These are phyloP conservation scores for Drosophila funebris DNA, from an alignment of 1,140 invertebrate species.

Conservation along the genomic window DNA sequence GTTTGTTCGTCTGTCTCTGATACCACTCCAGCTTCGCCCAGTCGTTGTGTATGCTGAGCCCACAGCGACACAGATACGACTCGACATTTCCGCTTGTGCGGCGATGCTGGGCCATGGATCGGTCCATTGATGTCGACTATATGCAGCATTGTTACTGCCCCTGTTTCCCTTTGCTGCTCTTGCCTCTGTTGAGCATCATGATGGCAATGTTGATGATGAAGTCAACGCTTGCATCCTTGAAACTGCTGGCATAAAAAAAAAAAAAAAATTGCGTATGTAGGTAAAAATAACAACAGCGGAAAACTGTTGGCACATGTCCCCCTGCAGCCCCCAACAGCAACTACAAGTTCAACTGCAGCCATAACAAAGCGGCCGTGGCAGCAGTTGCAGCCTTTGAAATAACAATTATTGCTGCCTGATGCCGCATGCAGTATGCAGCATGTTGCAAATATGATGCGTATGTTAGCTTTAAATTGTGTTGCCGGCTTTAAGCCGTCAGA, in stretches of 20 bases:
- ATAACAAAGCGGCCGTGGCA: constrained; percentile 24
- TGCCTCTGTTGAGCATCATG: constrained; percentile 14
- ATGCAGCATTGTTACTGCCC: not conserved
- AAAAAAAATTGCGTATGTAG: constrained; percentile 64
- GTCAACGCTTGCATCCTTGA: constrained; percentile 52
- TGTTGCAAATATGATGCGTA: constrained; percentile 14
- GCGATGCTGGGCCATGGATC: constrained; percentile 43
- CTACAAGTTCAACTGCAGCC: constrained; percentile 27
- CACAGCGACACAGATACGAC: constrained; percentile 72
- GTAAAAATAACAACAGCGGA: constrained; percentile 71
- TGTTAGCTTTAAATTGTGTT: constrained; percentile 33
- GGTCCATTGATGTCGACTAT: constrained; percentile 67
- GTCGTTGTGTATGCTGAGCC: constrained; percentile 22
- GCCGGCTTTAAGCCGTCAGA: constrained; percentile 44
- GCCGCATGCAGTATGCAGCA: constrained; percentile 8
- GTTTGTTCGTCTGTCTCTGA: constrained; percentile 48
- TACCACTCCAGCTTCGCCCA: not conserved
- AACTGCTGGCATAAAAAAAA: constrained; percentile 47
- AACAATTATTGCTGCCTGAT: constrained; percentile 42
- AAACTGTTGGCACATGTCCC: constrained; percentile 56
- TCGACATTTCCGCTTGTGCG: constrained; percentile 76
- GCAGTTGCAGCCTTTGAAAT: constrained; percentile 43
- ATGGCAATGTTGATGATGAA: constrained; percentile 13
- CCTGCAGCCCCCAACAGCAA: not conserved
- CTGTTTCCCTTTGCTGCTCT: constrained; percentile 15